These are phyloP conservation scores for Torymus aiolomorphi DNA, from an alignment of 2,888 invertebrate species.

Conservation along the genomic window DNA sequence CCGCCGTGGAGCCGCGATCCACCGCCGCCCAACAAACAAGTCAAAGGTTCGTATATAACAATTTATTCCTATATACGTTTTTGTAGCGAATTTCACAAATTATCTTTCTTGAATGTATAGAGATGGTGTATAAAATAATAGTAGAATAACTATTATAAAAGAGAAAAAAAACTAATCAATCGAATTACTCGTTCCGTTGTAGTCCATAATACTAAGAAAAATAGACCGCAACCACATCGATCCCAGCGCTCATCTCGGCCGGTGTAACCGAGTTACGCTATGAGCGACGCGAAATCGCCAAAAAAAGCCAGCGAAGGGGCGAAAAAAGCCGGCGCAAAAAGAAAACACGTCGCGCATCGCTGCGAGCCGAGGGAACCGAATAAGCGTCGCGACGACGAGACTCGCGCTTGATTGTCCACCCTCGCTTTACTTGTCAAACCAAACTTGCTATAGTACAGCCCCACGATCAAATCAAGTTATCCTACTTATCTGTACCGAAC, in stretches of 20 bases:
- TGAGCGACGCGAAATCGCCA: neutral
- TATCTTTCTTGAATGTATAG: no score
- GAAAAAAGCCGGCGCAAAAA: neutral
- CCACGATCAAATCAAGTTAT: slow-evolving; percentile 30
- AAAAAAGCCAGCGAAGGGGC: neutral
- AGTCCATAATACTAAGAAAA: no score
- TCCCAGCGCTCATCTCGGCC: neutral
- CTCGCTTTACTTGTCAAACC: no score
- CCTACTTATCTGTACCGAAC: neutral
- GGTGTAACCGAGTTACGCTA: slow-evolving; percentile 28
- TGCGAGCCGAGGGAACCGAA: slow-evolving; percentile 18
- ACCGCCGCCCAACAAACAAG: slow-evolving; percentile 85
- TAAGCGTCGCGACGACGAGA: slow-evolving; percentile 10
- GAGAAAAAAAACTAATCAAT: neutral
- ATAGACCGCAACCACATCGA: slow-evolving; percentile 11
- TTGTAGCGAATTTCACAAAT: no score
- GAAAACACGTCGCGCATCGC: slow-evolving; percentile 9
- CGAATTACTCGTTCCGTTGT: neutral
- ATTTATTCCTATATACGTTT: neutral
- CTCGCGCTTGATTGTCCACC: slow-evolving; percentile 61
- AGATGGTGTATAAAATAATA: no score
- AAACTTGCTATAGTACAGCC: no score
- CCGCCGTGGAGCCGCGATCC: slow-evolving; percentile 95
- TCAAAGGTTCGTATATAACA: slow-evolving; percentile 83
- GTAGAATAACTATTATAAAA: no score